Conservation (phyloP, 2,888 invertebrate species). For the Dicyrtoma fusca region DNA sequence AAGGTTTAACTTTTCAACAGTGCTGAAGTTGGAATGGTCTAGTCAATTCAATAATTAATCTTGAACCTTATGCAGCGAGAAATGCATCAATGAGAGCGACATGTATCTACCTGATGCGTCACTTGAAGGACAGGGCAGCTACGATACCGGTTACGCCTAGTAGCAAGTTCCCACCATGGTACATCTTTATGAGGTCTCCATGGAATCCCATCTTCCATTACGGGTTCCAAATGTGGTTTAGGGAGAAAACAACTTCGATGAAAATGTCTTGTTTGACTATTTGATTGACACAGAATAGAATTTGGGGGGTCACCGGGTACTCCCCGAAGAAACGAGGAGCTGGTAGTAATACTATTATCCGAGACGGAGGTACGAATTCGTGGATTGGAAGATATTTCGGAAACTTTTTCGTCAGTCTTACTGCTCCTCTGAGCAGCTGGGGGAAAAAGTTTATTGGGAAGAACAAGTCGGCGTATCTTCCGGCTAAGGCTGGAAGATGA, state of each 20-base stretch:
- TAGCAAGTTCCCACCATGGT: constrained; percentile 88
- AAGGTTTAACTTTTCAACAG: no score
- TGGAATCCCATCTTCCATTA: constrained; percentile 58
- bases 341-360: constrained; percentile 53
- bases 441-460: constrained; percentile 47
- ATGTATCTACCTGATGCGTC: constrained; percentile 54
- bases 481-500: constrained; percentile 49
- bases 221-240: constrained; percentile 55
- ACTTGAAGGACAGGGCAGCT: constrained; percentile 81
- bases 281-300: constrained; percentile 32
- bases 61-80: no score
- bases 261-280: constrained; percentile 44
- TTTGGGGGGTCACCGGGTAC: constrained; percentile 4
- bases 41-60: no score
- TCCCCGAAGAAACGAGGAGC: constrained; percentile 9
- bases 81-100: no score
- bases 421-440: constrained; percentile 28
- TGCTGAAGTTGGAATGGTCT: no score
- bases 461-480: constrained; percentile 52
- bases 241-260: constrained; percentile 55
- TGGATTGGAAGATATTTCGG: constrained; percentile 1
- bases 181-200: constrained; percentile 68
- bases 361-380: constrained; percentile 53
- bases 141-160: constrained; percentile 69
- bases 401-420: background rate